phyloP scores from a whole-genome alignment of 2,888 invertebrate species.

The Calameuta idolon region DNA sequence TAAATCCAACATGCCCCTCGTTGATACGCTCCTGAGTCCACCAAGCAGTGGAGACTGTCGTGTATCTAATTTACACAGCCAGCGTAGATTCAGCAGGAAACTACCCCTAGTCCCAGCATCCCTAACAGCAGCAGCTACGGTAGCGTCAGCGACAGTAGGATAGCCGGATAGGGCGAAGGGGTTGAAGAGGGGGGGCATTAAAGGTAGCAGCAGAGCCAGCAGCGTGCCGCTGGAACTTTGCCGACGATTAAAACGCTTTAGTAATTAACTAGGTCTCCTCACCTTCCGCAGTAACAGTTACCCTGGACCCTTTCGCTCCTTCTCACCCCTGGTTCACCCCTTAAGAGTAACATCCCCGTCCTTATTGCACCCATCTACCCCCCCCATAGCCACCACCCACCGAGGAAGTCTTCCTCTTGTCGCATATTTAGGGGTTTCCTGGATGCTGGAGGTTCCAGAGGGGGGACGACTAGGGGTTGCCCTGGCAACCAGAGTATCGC shows the following conservation, averaged over 20 bases:
- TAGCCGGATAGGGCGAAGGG: neutral
- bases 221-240: constrained; percentile 61
- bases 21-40: neutral
- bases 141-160: neutral
- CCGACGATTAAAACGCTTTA: constrained; percentile 68
- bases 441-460: neutral
- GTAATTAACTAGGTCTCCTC: constrained; percentile 67
- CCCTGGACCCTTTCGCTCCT: constrained; percentile 33
- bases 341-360: neutral
- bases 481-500: constrained; percentile 48
- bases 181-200: neutral
- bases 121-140: neutral
- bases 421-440: constrained; percentile 52
- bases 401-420: constrained; percentile 26
- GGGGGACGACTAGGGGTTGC: constrained; percentile 47
- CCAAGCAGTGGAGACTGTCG: neutral
- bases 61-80: constrained; percentile 4
- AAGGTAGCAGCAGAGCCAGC: constrained; percentile 14
- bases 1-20: neutral
- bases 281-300: constrained; percentile 63
- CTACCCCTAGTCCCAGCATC: neutral
- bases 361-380: constrained; percentile 22
- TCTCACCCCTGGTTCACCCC: neutral
- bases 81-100: neutral
- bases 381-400: constrained; percentile 29